A percentile compares a stretch with the other conserved stretches of the same genome.
Evolutionary conservation across 2,113 vertebrate genomes (phyloP).

Genomic region (Phyllostomus discolor): DNA sequence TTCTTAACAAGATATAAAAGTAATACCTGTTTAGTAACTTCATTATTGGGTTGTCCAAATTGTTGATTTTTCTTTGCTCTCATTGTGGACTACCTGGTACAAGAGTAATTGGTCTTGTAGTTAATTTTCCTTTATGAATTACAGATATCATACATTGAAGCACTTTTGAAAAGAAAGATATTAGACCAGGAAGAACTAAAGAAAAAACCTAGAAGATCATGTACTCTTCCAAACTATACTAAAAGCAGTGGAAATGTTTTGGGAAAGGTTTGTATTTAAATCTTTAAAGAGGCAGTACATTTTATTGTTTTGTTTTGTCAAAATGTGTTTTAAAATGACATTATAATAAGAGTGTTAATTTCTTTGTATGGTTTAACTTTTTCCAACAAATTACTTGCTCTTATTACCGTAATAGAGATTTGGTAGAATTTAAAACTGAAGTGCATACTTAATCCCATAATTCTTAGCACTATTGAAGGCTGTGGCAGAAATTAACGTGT

Average conservation of each 20-base stretch:
- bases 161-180: conserved; percentile 77
- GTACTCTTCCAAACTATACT: conserved; percentile 80
- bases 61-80: background rate
- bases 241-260: conserved; percentile 86
- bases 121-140: conserved; percentile 63
- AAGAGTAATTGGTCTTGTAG: conserved; percentile 1
- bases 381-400: background rate
- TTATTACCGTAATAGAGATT: background rate
- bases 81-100: background rate
- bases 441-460: background rate
- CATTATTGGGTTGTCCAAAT: background rate
- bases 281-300: background rate
- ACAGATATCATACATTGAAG: conserved; percentile 82
- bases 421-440: background rate
- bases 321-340: background rate
- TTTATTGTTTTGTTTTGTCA: conserved; percentile 11
- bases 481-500: background rate
- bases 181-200: conserved; percentile 76
- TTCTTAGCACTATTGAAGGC: background rate
- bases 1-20: background rate
- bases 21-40: background rate
- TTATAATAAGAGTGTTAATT: background rate
- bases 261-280: conserved; percentile 86
- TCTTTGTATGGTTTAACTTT: background rate
- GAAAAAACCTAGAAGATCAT: conserved; percentile 83